Base-by-base conservation (phyloP, 2,888 invertebrate genomes). In the Agriopis marginaria region DNA sequence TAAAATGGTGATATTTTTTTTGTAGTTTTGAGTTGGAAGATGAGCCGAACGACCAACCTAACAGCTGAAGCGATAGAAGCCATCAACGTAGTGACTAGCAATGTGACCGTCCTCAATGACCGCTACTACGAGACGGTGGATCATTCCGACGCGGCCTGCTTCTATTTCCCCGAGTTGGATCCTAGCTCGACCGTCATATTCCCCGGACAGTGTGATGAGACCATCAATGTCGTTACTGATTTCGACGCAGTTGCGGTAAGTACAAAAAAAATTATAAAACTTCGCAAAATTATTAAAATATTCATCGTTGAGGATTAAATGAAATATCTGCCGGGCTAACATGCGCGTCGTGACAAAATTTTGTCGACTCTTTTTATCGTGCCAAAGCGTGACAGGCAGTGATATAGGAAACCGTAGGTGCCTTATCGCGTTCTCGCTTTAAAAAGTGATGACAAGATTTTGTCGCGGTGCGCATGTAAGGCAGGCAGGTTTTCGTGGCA, bases 21-120 rank as follows among this genome's bases (percentile, higher is more conserved):
- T 69, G 32, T 59, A 76, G 81, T 90, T 47, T 82, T 91, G 54
- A 77, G 82, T 59, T 94, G 92, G 87, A 89, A 82, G 83, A 89
- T 95, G 73, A 83, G 79, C 56, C 77, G 78, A 7, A 58, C 67
- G 6, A 75, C 75, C n/a, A 75, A 63, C 3, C 66, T 82, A 11
- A 73, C 70, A 11, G 12, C 62, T 42, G 62, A 44, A 9, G 78
- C 82, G 0, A 63, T 45, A 14, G 64, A 40, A 10, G 74, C 66
- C 4, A 82, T 82, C n/a, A 72, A 79, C 23, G 11, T 60, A 39
- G 51, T 78, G 1, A 70, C 79, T 44, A 72, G 68, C 59, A 70
- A 63, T 2, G 68, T 79, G 4, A 72, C 75, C 23, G 82, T 84
- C 0, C 72, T 84, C 0, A 77, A 85, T 64, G 72, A 82, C 42